phyloP scores from a whole-genome alignment of 1,140 invertebrate genomes.

The Sinella curviseta region DNA sequence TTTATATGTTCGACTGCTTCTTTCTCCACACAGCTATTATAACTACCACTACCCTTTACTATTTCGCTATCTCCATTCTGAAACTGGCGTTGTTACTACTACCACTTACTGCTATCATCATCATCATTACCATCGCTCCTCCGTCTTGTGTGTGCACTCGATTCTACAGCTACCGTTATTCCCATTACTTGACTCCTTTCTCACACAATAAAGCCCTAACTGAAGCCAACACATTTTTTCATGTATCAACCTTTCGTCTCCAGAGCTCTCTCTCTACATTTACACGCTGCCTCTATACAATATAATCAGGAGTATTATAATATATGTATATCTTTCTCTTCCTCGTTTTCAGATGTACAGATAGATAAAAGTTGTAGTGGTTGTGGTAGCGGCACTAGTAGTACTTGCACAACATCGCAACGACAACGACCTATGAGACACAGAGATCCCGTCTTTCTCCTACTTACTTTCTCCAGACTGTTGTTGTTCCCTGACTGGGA shows the following conservation, averaged over 20 bases:
- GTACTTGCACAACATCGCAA: not conserved
- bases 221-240: not conserved
- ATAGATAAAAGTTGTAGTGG: slow-evolving; percentile 15
- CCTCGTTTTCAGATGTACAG: not conserved
- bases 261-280: no score
- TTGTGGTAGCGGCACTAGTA: slow-evolving; percentile 5
- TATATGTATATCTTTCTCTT: not conserved
- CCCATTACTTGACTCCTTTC: slow-evolving; percentile 7
- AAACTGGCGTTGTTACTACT: not conserved
- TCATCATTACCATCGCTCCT: not conserved
- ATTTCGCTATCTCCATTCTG: not conserved
- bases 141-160: not conserved
- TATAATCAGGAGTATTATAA: no score
- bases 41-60: not conserved
- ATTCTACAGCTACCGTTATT: not conserved
- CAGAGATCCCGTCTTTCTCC: not conserved
- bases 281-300: no score
- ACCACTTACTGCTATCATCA: slow-evolving; percentile 5
- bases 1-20: slow-evolving; percentile 7
- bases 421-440: slow-evolving; percentile 15
- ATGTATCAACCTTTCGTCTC: no score
- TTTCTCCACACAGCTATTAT: not conserved
- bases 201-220: not conserved
- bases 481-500: not conserved
- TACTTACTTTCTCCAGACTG: not conserved